Percentiles rank a stretch among this genome's conserved stretches.
Evolutionary conservation across 2,888 invertebrate species (phyloP).

Genomic region (Lissocephala sabroskyi): DNA sequence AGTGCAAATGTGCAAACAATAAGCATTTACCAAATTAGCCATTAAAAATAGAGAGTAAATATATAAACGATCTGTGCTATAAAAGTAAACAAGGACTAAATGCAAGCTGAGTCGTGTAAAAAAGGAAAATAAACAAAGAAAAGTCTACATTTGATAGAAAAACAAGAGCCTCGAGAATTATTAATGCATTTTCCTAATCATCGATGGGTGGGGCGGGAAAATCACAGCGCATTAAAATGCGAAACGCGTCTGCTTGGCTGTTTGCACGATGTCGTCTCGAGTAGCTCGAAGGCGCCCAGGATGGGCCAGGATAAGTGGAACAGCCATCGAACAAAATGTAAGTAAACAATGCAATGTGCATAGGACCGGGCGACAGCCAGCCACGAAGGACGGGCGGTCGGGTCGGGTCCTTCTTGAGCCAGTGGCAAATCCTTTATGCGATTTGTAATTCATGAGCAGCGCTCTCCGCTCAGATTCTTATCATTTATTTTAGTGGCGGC

Average conservation of each 20-base stretch:
- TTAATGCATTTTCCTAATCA: conserved; percentile 1
- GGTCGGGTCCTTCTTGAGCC: conserved; percentile 19
- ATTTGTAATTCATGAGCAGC: conserved; percentile 63
- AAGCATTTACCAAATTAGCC: conserved; percentile 25
- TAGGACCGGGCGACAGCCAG: neutral
- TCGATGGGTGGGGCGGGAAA: too few species aligned
- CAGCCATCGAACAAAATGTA: conserved; percentile 1
- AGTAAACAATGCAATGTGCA: conserved; percentile 24
- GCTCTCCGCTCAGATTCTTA: conserved; percentile 60
- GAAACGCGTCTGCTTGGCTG: conserved; percentile 16
- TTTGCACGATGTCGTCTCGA: too few species aligned
- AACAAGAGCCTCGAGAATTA: conserved; percentile 9
- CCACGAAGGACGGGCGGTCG: conserved; percentile 8
- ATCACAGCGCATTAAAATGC: conserved; percentile 27
- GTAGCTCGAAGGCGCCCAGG: too few species aligned
- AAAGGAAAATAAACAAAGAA: conserved; percentile 27
- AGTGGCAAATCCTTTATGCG: conserved; percentile 63
- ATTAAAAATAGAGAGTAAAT: conserved; percentile 11
- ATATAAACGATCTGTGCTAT: conserved; percentile 11
- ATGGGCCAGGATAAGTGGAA: neutral
- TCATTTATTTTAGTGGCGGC: conserved; percentile 56
- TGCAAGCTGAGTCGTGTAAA: conserved; percentile 8
- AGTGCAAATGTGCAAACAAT: conserved; percentile 15
- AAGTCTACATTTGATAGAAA: conserved; percentile 56
- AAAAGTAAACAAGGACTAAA: conserved; percentile 22